phyloP scores from a whole-genome alignment of 2,888 invertebrate genomes.

The Orthosia gracilis region DNA sequence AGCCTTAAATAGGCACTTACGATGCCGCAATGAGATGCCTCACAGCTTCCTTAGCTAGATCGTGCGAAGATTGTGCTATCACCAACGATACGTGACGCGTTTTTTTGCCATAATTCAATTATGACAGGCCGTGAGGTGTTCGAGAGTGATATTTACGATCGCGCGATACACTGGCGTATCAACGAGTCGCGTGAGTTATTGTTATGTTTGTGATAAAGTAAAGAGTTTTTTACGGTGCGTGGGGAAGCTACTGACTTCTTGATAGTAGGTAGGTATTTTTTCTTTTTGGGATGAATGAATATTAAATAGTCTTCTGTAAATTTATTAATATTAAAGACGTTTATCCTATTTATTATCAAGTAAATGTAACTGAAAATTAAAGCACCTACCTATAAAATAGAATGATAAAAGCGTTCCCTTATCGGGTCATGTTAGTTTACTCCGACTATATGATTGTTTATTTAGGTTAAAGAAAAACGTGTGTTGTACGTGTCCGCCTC shows the following conservation, averaged over 20 bases:
- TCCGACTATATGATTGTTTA: slow-evolving; percentile 46
- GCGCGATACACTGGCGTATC: slow-evolving; percentile 66
- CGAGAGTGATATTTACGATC: slow-evolving; percentile 77
- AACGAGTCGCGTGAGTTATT: slow-evolving; percentile 66
- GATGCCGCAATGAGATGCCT: slow-evolving; percentile 85
- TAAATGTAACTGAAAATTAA: slow-evolving; percentile 31
- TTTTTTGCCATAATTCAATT: slow-evolving; percentile 87
- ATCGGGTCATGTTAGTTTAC: slow-evolving; percentile 56
- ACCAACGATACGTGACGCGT: slow-evolving; percentile 81
- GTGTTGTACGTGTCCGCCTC: slow-evolving; percentile 40
- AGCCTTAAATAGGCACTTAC: slow-evolving; percentile 88
- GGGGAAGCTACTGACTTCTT: slow-evolving; percentile 57
- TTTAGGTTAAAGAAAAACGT: slow-evolving; percentile 63
- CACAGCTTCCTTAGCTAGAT: slow-evolving; percentile 84
- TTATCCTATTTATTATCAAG: neutral
- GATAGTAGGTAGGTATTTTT: slow-evolving; percentile 47
- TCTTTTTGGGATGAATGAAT: slow-evolving; percentile 55
- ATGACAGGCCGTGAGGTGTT: slow-evolving; percentile 79
- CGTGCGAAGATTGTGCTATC: slow-evolving; percentile 85
- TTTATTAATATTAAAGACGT: neutral
- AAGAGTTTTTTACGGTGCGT: slow-evolving; percentile 65
- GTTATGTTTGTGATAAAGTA: slow-evolving; percentile 70
- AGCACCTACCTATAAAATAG: slow-evolving; percentile 28
- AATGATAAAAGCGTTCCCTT: slow-evolving; percentile 42
- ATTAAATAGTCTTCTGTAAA: slow-evolving; percentile 14